phyloP scores from a whole-genome alignment of 2,797 vertebrate species.

The Sphaeramia orbicularis region DNA sequence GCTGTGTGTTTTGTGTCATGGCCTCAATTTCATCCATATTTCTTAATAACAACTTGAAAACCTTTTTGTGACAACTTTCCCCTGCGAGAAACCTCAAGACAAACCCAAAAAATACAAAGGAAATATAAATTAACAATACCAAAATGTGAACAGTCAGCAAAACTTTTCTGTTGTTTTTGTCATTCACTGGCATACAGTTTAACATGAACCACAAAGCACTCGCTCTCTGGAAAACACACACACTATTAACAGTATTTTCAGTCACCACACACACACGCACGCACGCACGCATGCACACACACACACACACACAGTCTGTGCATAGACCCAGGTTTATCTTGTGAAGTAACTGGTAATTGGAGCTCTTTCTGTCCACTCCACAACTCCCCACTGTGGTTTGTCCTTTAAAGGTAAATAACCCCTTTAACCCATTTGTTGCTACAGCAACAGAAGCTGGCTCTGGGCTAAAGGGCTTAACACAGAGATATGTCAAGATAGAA shows the following conservation, averaged over 20 bases:
- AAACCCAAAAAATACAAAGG: slow-evolving; percentile 59
- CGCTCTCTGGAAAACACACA: slow-evolving; percentile 22
- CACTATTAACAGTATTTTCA: slow-evolving; percentile 18
- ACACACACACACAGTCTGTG: slow-evolving; percentile 58
- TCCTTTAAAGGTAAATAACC: slow-evolving; percentile 67
- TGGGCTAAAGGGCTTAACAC: slow-evolving; percentile 39
- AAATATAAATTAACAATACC: slow-evolving; percentile 77
- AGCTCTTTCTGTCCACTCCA: slow-evolving; percentile 47
- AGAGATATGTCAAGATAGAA: slow-evolving; percentile 54
- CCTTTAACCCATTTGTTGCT: slow-evolving; percentile 73
- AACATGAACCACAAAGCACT: slow-evolving; percentile 58
- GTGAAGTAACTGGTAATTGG: slow-evolving; percentile 64
- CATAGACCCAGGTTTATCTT: slow-evolving; percentile 75
- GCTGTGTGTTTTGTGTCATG: slow-evolving; percentile 54
- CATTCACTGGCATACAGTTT: slow-evolving; percentile 62
- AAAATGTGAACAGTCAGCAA: slow-evolving; percentile 76
- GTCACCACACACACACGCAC: too few relatives aligned
- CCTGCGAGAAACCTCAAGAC: slow-evolving; percentile 50
- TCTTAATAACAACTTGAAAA: slow-evolving; percentile 49
- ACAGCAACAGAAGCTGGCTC: slow-evolving; percentile 71
- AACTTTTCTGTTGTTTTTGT: slow-evolving; percentile 34
- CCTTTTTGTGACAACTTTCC: slow-evolving; percentile 44
- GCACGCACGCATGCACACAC: too few relatives aligned
- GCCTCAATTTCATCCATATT: slow-evolving; percentile 59
- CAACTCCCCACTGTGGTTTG: slow-evolving; percentile 58